phyloP scores from a whole-genome alignment of 92 coral and sea anemone genomes.

The Chrysogorgia sp. region DNA sequence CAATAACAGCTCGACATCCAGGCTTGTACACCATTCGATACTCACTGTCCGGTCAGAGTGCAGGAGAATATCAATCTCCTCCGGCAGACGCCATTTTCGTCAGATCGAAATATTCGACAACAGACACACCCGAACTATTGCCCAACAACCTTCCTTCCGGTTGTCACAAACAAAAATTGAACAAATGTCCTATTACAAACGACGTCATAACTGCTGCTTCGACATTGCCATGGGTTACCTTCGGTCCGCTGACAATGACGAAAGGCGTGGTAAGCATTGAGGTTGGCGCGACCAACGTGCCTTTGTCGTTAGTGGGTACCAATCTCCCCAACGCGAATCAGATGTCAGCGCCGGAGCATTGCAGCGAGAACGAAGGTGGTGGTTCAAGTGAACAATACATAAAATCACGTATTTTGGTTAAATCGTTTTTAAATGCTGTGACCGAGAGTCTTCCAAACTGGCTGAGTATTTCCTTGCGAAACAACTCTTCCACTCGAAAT shows the following conservation, averaged over 20 bases:
- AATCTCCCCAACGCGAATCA: constrained; percentile 21
- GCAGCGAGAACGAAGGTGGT: background rate
- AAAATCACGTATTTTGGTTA: constrained; percentile 34
- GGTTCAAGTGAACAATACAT: background rate
- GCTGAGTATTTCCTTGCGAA: constrained; percentile 50
- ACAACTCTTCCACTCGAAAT: background rate
- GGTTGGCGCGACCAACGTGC: constrained; percentile 41
- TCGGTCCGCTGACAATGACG: constrained; percentile 40
- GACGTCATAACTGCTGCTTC: constrained; percentile 50
- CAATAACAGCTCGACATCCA: constrained; percentile 52
- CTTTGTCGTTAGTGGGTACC: constrained; percentile 62
- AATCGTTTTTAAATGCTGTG: constrained; percentile 55
- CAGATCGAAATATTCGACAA: background rate
- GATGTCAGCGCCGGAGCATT: background rate
- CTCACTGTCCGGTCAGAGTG: constrained; percentile 62
- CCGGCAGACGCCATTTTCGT: constrained; percentile 60
- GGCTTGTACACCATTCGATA: constrained; percentile 67
- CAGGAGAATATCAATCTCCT: constrained; percentile 45
- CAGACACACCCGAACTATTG: constrained; percentile 26
- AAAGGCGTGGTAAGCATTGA: constrained; percentile 54
- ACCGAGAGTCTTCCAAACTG: constrained; percentile 65
- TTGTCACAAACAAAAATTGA: constrained; percentile 51
- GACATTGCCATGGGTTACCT: constrained; percentile 55
- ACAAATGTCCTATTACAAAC: constrained; percentile 47
- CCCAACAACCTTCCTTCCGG: constrained; percentile 53